Evolutionary conservation across 2,113 vertebrate species (phyloP).

Genomic region (Peromyscus maniculatus): DNA sequence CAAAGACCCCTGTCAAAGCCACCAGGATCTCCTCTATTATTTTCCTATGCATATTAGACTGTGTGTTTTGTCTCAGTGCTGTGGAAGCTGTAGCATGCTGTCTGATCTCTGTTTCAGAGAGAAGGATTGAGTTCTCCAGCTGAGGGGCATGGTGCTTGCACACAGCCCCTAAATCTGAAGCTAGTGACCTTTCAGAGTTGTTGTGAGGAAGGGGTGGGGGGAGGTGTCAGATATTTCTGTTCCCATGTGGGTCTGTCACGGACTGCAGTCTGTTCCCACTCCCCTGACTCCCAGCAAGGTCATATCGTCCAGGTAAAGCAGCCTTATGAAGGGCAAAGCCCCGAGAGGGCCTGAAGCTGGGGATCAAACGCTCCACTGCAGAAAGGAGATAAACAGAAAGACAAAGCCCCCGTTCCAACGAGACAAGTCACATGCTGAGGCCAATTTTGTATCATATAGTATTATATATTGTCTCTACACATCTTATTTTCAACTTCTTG

Average conservation of each 20-base stretch:
- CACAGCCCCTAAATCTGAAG: not conserved
- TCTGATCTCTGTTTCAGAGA: not conserved
- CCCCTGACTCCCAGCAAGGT: not conserved
- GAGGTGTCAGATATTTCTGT: not conserved
- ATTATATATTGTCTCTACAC: not conserved
- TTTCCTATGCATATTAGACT: not conserved
- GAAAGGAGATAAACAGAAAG: not conserved
- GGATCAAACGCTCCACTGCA: not conserved
- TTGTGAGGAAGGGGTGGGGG: not conserved
- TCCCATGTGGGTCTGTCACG: not conserved
- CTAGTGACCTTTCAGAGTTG: not conserved
- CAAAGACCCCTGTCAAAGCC: not conserved
- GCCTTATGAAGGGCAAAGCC: not conserved
- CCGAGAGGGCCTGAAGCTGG: not conserved
- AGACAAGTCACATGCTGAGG: not conserved
- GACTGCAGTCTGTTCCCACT: not conserved
- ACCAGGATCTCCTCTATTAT: too few relatives aligned
- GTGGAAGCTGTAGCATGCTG: too few relatives aligned
- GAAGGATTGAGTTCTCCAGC: not conserved
- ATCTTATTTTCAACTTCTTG: not conserved
- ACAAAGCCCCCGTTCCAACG: not conserved
- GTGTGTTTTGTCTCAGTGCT: not conserved
- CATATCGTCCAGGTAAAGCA: not conserved
- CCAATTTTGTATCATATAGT: not conserved
- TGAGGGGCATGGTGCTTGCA: not conserved